Conservation (phyloP, 2,888 invertebrate genomes). For the Diaphora mendica region DNA sequence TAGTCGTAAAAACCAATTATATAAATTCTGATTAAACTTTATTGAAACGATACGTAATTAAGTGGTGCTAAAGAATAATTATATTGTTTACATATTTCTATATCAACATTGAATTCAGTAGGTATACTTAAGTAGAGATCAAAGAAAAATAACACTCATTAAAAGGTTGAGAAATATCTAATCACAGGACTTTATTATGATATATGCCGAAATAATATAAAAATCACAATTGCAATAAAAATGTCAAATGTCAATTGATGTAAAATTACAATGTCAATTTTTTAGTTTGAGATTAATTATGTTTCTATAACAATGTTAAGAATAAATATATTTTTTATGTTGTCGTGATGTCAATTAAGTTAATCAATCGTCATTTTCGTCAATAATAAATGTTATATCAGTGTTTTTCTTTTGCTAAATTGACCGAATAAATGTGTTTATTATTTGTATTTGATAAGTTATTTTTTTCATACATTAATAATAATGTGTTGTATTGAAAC, state of each 20-base stretch:
- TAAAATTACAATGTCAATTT: background rate
- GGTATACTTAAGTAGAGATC: conserved; percentile 42
- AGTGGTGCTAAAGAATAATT: background rate
- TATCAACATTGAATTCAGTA: conserved; percentile 19
- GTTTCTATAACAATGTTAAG: background rate
- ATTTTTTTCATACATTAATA: conserved; percentile 1
- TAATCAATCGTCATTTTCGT: conserved; percentile 8
- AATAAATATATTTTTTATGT: background rate
- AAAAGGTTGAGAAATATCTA: conserved; percentile 25
- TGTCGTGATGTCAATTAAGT: background rate
- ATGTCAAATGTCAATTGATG: conserved; percentile 40
- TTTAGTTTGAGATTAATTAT: background rate
- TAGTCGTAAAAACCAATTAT: background rate
- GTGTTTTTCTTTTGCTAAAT: conserved; percentile 17
- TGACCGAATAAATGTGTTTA: background rate
- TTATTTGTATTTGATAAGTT: conserved; percentile 1
- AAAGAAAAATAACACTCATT: conserved; percentile 29
- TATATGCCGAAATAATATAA: conserved; percentile 31
- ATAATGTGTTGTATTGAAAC: background rate
- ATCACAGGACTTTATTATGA: conserved; percentile 29
- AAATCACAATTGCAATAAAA: conserved; percentile 15
- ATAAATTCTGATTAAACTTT: background rate
- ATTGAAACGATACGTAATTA: conserved; percentile 5
- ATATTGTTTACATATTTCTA: conserved; percentile 1
- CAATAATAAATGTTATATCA: conserved; percentile 19